A percentile compares a stretch with the other conserved stretches of the same genome.
Evolutionary conservation across 2,888 invertebrate species (phyloP).

Genomic region (Drosophila bunnanda): DNA sequence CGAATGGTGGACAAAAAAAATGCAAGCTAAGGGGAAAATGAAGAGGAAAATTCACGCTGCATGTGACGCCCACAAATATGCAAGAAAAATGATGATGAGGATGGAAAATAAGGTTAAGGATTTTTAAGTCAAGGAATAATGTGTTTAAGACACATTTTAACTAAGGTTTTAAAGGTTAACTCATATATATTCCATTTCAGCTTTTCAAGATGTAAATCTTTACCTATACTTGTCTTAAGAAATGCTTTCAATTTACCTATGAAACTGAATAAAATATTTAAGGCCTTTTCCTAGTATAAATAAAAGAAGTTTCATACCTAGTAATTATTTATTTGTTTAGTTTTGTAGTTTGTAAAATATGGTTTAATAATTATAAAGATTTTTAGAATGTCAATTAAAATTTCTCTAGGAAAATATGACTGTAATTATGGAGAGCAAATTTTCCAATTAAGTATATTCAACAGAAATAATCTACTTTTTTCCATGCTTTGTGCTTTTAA

Average conservation of each 20-base stretch:
- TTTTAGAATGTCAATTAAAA: neutral
- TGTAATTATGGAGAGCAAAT: neutral
- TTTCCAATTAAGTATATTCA: neutral
- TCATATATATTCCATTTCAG: neutral
- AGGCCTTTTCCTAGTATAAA: neutral
- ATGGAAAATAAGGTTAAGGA: constrained; percentile 3
- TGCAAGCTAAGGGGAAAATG: neutral
- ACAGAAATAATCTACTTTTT: neutral
- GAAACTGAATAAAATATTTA: neutral
- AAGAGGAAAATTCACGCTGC: constrained; percentile 8
- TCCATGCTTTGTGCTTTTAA: neutral
- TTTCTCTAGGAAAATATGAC: neutral
- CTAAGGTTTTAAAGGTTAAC: constrained; percentile 6
- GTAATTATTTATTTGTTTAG: neutral
- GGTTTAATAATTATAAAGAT: neutral
- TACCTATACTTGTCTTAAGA: neutral
- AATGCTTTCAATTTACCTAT: too few species aligned
- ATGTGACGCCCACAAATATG: constrained; percentile 34
- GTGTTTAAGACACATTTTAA: constrained; percentile 4
- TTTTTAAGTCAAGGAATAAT: neutral
- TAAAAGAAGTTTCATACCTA: too few species aligned
- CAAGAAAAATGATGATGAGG: constrained; percentile 29
- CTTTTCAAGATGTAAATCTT: neutral
- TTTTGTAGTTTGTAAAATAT: neutral
- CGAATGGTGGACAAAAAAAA: constrained; percentile 7